Evolutionary conservation across 2,888 invertebrate genomes (phyloP).

Genomic region (Drosophila buzzatii): DNA sequence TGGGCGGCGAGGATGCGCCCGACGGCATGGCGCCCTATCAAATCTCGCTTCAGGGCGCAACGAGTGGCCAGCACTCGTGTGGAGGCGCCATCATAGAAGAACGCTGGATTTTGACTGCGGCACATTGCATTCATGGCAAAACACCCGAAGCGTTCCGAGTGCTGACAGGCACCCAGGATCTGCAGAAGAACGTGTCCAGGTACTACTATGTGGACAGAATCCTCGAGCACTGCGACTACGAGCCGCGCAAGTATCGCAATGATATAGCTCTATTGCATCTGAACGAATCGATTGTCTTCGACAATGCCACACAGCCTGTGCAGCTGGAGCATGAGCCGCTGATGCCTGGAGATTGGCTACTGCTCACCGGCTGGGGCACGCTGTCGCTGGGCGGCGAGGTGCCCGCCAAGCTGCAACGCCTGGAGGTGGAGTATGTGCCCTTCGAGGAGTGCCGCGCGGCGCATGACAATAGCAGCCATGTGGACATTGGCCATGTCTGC

Average conservation of each 20-base stretch:
- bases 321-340: constrained; percentile 84
- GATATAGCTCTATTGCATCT: constrained; percentile 90
- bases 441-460: constrained; percentile 87
- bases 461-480: constrained; percentile 85
- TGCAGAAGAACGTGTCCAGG: constrained; percentile 66
- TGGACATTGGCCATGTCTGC: constrained; percentile 87
- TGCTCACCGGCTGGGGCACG: constrained; percentile 89
- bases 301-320: constrained; percentile 86
- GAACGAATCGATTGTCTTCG: constrained; percentile 86
- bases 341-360: constrained; percentile 85
- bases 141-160: constrained; percentile 65
- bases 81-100: constrained; percentile 83
- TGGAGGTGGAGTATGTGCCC: constrained; percentile 87
- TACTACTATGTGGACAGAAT: constrained; percentile 78
- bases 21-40: constrained; percentile 83
- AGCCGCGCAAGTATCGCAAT: constrained; percentile 84
- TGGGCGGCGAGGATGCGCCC: constrained; percentile 80
- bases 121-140: constrained; percentile 81
- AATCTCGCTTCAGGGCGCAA: constrained; percentile 80
- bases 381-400: constrained; percentile 86
- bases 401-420: constrained; percentile 87
- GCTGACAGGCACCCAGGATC: constrained; percentile 79
- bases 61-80: constrained; percentile 78
- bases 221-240: constrained; percentile 77
- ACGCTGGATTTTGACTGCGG: constrained; percentile 83